phyloP scores from a whole-genome alignment of 1,140 invertebrate genomes.

The Listronotus oregonensis region DNA sequence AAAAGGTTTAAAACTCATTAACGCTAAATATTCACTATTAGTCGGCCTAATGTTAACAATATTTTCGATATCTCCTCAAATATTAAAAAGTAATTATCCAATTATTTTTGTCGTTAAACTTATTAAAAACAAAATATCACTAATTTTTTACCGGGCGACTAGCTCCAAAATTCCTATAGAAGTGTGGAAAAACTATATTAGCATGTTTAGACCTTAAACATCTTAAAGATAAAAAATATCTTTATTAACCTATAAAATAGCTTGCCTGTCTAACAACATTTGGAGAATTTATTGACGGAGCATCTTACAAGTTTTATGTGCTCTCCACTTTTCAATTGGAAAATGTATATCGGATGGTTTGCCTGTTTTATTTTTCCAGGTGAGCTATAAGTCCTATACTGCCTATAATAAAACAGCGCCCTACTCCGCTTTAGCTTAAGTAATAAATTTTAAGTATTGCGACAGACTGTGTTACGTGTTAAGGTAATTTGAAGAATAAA shows the following conservation, averaged over 20 bases:
- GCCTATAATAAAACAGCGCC: slow-evolving; percentile 27
- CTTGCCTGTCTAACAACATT: slow-evolving; percentile 4
- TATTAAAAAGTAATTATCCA: too few relatives aligned
- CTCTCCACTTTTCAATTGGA: slow-evolving; percentile 10
- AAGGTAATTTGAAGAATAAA: background rate
- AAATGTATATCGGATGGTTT: slow-evolving; percentile 23
- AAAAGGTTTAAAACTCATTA: too few relatives aligned
- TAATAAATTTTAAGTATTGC: slow-evolving; percentile 13
- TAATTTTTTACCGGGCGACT: too few relatives aligned
- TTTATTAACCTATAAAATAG: background rate
- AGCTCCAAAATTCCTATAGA: too few relatives aligned
- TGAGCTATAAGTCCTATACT: slow-evolving; percentile 21
- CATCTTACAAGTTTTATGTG: slow-evolving; percentile 12
- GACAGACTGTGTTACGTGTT: slow-evolving; percentile 6
- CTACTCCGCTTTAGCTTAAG: slow-evolving; percentile 1
- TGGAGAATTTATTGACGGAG: slow-evolving; percentile 10
- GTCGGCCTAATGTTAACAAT: too few relatives aligned
- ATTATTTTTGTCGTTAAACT: too few relatives aligned
- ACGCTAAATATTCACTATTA: too few relatives aligned
- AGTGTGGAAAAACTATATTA: too few relatives aligned
- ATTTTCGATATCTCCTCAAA: too few relatives aligned
- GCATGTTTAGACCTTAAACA: too few relatives aligned
- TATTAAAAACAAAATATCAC: too few relatives aligned
- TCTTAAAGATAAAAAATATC: too few relatives aligned
- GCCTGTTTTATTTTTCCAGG: slow-evolving; percentile 27